phyloP scores from a whole-genome alignment of 2,113 vertebrate species.

The Conger conger region DNA sequence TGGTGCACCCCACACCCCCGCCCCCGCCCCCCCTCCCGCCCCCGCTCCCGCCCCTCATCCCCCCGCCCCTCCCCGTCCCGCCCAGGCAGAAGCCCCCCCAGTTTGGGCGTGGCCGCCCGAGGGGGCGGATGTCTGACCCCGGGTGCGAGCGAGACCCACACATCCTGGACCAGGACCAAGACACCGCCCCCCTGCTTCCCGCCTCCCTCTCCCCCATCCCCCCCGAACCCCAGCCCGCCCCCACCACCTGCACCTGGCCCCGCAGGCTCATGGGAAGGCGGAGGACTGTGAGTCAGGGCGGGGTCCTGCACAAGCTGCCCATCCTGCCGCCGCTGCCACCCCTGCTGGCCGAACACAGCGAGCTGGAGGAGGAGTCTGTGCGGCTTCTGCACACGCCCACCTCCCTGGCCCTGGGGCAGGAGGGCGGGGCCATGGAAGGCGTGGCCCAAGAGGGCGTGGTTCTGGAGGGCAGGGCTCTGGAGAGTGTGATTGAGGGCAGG shows the following conservation, averaged over 20 bases:
- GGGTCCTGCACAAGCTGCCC: constrained; percentile 72
- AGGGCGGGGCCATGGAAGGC: constrained; percentile 53
- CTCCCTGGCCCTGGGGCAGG: constrained; percentile 61
- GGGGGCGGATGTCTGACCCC: constrained; percentile 7
- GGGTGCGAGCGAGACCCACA: constrained; percentile 20
- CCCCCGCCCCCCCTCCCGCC: constrained; percentile 61
- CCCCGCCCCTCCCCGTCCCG: constrained; percentile 44
- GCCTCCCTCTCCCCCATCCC: constrained; percentile 53
- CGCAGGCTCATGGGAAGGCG: constrained; percentile 69
- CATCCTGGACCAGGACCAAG: constrained; percentile 56
- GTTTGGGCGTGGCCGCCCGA: neutral
- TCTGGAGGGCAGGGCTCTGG: too few relatives aligned
- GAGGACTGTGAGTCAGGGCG: constrained; percentile 73
- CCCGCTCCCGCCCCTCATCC: constrained; percentile 65
- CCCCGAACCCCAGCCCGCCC: constrained; percentile 33
- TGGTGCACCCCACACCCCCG: constrained; percentile 53
- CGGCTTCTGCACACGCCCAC: constrained; percentile 41
- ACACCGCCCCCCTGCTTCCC: constrained; percentile 64
- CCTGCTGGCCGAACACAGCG: constrained; percentile 54
- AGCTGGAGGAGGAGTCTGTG: constrained; percentile 63
- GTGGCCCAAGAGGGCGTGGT: neutral
- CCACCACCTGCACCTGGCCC: constrained; percentile 74
- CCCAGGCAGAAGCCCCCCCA: constrained; percentile 7
- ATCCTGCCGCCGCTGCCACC: constrained; percentile 73
- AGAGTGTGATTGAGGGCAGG: neutral